Base-by-base conservation (phyloP, 2,888 invertebrate genomes). In the Acronicta psi region DNA sequence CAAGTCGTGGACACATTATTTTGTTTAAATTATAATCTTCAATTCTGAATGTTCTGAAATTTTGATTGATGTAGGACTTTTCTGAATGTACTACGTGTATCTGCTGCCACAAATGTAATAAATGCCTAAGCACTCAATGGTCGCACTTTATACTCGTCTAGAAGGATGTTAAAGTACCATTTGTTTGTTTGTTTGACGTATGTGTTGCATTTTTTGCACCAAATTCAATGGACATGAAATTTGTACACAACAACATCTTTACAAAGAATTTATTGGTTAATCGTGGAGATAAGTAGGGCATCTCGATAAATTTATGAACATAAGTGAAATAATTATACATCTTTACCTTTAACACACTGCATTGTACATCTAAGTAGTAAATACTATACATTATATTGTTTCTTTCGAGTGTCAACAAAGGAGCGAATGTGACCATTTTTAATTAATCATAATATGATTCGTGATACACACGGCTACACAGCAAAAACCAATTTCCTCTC, bases 151-250 rank as follows among this genome's bases (percentile, higher is more conserved):
- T 71, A 68, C 42, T 17, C 13, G 1, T 13, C 20, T 17, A 13
- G n/a, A 18, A 37, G 67, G 67, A 71, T 71, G 67, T 66, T 51
- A 17, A 0, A 2, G 7, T 18, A 3, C 9, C 18, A 31, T 17
- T 20, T 58, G 66, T 58, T 66, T 66, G 50, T 41, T 36, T 11
- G 7, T 44, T 16, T 3, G 7, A 40, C 13, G n/a, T 14, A 34
- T 36, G 29, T 38, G 9, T 49, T 38, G 59, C 59, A 53, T 53
- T 45, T 25, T 50, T 64, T 57, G 16, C 20, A 14, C 25, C 11
- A 14, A 37, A 10, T 50, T 57, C 65, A 36, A 18, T 36, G 20
- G n/a, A 20, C 11, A n/a, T 17, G 71, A 57, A 51, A 45, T 41
- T 7, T 8, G 14, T 2, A 14, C 8, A 14, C 64, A 62, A 55